These are phyloP conservation scores for Gallinago paraguaiae DNA, from an alignment of 2,113 vertebrate genomes.

Conservation along the genomic window DNA sequence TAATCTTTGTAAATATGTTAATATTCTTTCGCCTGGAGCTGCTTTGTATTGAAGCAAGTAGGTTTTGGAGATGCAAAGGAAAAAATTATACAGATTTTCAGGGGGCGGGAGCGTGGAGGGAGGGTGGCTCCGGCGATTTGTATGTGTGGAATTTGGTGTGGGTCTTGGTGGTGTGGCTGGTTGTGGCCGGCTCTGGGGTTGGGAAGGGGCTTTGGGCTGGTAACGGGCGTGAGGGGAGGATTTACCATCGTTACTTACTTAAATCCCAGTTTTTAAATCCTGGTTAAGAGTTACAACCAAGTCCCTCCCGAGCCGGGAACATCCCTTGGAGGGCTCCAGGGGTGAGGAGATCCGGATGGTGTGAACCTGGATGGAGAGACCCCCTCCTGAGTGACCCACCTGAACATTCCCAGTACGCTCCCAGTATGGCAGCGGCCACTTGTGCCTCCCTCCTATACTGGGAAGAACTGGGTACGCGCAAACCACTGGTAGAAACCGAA, in stretches of 20 bases:
- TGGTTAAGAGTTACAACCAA: neutral
- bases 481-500: neutral
- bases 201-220: neutral
- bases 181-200: neutral
- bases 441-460: neutral
- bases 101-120: neutral
- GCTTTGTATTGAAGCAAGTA: neutral
- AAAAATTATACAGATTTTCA: slow-evolving; percentile 40
- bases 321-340: neutral
- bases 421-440: neutral
- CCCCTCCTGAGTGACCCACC: neutral
- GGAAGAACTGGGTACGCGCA: neutral
- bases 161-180: neutral
- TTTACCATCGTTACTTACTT: neutral
- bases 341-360: neutral
- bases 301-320: neutral
- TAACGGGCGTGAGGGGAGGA: neutral
- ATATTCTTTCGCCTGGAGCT: slow-evolving; percentile 30
- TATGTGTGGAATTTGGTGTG: neutral
- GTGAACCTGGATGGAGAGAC: neutral
- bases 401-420: neutral
- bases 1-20: slow-evolving; percentile 52
- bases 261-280: neutral
- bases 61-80: slow-evolving; percentile 25
- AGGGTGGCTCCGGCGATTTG: neutral